phyloP scores from a whole-genome alignment of 2,888 invertebrate genomes.

The Lithophane ornitopus region DNA sequence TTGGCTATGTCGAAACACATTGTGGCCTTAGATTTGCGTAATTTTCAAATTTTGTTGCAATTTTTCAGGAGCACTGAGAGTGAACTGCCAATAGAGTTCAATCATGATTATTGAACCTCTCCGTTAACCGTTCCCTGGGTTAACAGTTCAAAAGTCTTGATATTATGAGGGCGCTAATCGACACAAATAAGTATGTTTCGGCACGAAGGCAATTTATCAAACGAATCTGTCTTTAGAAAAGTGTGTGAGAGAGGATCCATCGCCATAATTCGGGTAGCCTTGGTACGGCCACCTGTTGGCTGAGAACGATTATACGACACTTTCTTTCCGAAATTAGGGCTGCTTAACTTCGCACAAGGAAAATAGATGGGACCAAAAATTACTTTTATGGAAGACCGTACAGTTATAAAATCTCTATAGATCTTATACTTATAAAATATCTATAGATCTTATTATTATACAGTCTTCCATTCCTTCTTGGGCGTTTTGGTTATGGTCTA shows the following conservation, averaged over 20 bases:
- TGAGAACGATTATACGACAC: slow-evolving; percentile 53
- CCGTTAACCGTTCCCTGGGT: background rate
- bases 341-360: slow-evolving; percentile 37
- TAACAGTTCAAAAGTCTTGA: background rate
- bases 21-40: background rate
- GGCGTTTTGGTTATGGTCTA: no score
- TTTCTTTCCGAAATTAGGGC: slow-evolving; percentile 55
- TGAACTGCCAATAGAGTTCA: background rate
- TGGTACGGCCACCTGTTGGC: slow-evolving; percentile 61
- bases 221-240: slow-evolving; percentile 7
- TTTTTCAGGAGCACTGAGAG: background rate
- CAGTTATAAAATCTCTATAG: background rate
- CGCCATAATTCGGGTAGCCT: slow-evolving; percentile 31
- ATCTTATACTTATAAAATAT: background rate
- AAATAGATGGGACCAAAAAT: slow-evolving; percentile 13
- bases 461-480: no score
- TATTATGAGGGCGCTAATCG: background rate
- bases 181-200: background rate
- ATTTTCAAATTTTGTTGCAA: background rate
- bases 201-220: slow-evolving; percentile 2
- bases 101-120: slow-evolving; percentile 5
- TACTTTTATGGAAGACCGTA: background rate
- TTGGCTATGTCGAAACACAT: background rate
- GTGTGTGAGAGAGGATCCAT: slow-evolving; percentile 17
- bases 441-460: no score